A percentile compares a stretch with the other conserved stretches of the same genome.
phyloP scores from a whole-genome alignment of 2,797 vertebrate genomes.

The Amphiprion clarkii region DNA sequence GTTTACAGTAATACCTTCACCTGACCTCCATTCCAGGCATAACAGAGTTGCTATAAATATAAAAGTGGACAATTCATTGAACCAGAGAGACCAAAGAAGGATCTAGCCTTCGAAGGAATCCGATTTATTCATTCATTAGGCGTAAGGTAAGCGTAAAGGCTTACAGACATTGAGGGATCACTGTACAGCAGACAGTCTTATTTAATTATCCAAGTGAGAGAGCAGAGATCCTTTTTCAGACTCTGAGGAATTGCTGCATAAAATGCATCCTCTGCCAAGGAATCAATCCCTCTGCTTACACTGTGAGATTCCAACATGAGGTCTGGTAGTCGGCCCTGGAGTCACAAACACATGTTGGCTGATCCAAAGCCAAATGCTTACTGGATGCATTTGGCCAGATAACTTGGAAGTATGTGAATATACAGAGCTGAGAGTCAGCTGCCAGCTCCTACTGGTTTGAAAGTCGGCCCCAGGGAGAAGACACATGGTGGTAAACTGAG shows the following conservation, averaged over 20 bases:
- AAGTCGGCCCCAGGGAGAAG: not conserved
- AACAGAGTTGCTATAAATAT: slow-evolving; percentile 1
- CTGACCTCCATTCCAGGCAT: slow-evolving; percentile 13
- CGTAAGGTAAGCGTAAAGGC: slow-evolving; percentile 50
- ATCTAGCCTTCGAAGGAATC: slow-evolving; percentile 31
- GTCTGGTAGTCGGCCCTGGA: slow-evolving; percentile 6
- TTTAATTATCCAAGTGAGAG: slow-evolving; percentile 61
- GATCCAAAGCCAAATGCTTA: slow-evolving; percentile 35
- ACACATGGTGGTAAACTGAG: not conserved
- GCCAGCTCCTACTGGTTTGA: slow-evolving; percentile 18
- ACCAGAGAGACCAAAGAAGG: slow-evolving; percentile 5
- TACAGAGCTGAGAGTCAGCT: not conserved
- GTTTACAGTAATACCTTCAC: not conserved
- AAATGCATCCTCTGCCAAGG: slow-evolving; percentile 28
- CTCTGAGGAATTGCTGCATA: slow-evolving; percentile 24
- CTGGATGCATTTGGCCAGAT: slow-evolving; percentile 11
- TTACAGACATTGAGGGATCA: slow-evolving; percentile 47
- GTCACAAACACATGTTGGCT: slow-evolving; percentile 28
- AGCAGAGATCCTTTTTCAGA: slow-evolving; percentile 44
- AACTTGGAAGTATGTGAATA: slow-evolving; percentile 13
- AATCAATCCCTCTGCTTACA: slow-evolving; percentile 9
- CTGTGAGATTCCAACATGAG: slow-evolving; percentile 17
- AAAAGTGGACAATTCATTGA: slow-evolving; percentile 23
- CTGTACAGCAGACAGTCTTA: slow-evolving; percentile 39
- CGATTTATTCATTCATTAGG: slow-evolving; percentile 42